Base-by-base conservation (phyloP, 2,797 vertebrate species). In the Oryzias sinensis region DNA sequence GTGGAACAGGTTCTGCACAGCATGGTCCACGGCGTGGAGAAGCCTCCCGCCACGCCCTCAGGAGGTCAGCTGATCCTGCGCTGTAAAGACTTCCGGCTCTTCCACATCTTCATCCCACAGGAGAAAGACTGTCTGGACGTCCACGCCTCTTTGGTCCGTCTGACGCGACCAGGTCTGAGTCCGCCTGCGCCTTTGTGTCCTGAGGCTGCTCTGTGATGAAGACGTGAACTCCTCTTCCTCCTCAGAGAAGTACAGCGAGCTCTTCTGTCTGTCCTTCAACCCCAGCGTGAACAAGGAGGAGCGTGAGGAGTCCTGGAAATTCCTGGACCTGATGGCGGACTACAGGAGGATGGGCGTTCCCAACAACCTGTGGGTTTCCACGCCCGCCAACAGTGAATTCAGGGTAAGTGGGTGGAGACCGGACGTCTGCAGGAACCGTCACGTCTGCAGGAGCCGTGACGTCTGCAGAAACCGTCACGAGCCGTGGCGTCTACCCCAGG, bases 261-360 rank as follows among this genome's bases (percentile, higher is more conserved):
- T 99, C n/a, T 98, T 95, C 81, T 97, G 96, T 76, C 94, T 98
- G 79, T 98, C 96, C 47, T 97, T 96, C 79, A 97, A 98, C 60
- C 96, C 96, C 59, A 97, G 94, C 50, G 78, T 95, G 63, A 93
- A 95, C 69, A 97, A 95, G 79, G 93, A 94, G 76, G 93, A 96
- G 60, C 79, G 95, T 56, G 93, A 94, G 9, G 91, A 93, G 78
- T 95, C 95, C 17, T 99, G 97, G 97, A 87, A 56, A 64, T 91
- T 98, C 67, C 78, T 96, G 0, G 84, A 95, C 65, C 87, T 97
- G 20, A 69, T 37, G 24, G 89, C 91, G 0, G 97, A 99, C 57
- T 98, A 95, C 73, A 89, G 81, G 59, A 91, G 97, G 53, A 98
- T 99, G 96, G 96, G 95, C 2, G 87, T 98, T 68, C 96, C 95